phyloP scores from a whole-genome alignment of 2,797 vertebrate species.

The Eleutherodactylus coqui region DNA sequence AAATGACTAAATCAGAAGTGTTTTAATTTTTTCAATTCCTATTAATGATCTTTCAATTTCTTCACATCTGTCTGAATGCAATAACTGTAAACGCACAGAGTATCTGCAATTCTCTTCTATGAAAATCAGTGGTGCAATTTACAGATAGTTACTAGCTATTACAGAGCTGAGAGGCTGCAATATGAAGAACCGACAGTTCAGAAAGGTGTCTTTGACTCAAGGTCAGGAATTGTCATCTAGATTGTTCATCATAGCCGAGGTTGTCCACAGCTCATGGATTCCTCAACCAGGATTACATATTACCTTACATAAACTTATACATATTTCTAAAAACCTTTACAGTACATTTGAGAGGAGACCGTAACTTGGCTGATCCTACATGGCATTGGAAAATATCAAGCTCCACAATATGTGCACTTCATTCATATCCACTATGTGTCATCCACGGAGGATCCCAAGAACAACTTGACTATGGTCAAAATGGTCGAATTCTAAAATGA shows the following conservation, averaged over 20 bases:
- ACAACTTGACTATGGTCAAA: not conserved
- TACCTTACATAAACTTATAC: not conserved
- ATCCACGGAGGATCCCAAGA: too few species aligned
- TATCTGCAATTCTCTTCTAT: slow-evolving; percentile 16
- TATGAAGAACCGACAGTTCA: not conserved
- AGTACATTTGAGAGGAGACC: not conserved
- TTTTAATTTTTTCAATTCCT: not conserved
- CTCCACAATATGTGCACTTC: too few species aligned
- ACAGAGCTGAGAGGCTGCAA: not conserved
- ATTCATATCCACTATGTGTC: not conserved
- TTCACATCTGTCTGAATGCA: not conserved
- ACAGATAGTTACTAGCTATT: slow-evolving; percentile 18
- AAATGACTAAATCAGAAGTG: not conserved
- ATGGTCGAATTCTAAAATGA: not conserved
- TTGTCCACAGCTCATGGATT: not conserved
- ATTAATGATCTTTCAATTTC: not conserved
- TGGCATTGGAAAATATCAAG: not conserved
- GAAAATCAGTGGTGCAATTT: slow-evolving; percentile 20
- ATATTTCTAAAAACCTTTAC: not conserved
- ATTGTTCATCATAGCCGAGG: not conserved
- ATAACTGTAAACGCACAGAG: not conserved
- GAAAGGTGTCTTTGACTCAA: not conserved
- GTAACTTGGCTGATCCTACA: not conserved
- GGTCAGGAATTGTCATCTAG: slow-evolving; percentile 11
- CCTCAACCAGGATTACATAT: not conserved